These are phyloP conservation scores for Pangasius krempfi DNA, from an alignment of 2,797 vertebrate species.

Conservation along the genomic window DNA sequence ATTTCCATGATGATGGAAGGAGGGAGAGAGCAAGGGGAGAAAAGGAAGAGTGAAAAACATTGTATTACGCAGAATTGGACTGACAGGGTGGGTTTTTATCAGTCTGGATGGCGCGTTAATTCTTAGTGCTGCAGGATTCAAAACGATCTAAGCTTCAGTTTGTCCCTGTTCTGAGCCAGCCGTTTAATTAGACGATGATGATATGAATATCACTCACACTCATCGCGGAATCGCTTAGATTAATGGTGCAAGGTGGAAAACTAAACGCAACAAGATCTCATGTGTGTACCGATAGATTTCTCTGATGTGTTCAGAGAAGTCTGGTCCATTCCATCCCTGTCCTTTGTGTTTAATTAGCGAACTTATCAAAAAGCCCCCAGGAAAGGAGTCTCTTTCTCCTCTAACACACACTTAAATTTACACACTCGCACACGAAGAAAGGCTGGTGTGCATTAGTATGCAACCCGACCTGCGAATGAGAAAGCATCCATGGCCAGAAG, in stretches of 20 bases:
- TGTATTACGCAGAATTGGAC: conserved; percentile 21
- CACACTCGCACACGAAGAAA: conserved; percentile 8
- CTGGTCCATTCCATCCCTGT: conserved; percentile 36
- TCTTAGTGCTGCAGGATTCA: conserved; percentile 16
- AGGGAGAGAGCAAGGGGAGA: background rate
- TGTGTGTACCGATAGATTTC: conserved; percentile 3
- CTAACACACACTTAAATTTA: background rate
- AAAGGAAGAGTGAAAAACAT: background rate
- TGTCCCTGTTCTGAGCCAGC: background rate
- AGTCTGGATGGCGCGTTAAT: conserved; percentile 8
- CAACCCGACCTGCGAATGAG: conserved; percentile 16
- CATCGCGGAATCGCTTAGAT: background rate
- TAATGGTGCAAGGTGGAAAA: background rate
- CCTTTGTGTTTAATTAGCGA: conserved; percentile 65
- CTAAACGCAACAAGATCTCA: background rate
- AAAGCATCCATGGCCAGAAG: conserved; percentile 51
- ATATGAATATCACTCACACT: background rate
- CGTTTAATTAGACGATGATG: conserved; percentile 13
- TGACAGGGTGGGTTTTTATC: background rate
- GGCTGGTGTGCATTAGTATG: conserved; percentile 44
- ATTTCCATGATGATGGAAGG: conserved; percentile 46
- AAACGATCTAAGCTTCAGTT: conserved; percentile 22
- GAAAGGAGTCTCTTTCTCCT: conserved; percentile 1
- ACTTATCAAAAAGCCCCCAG: conserved; percentile 36
- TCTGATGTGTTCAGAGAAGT: conserved; percentile 31